Evolutionary conservation across 2,113 vertebrate species (phyloP).

Genomic region (Rhizomys pruinosus): DNA sequence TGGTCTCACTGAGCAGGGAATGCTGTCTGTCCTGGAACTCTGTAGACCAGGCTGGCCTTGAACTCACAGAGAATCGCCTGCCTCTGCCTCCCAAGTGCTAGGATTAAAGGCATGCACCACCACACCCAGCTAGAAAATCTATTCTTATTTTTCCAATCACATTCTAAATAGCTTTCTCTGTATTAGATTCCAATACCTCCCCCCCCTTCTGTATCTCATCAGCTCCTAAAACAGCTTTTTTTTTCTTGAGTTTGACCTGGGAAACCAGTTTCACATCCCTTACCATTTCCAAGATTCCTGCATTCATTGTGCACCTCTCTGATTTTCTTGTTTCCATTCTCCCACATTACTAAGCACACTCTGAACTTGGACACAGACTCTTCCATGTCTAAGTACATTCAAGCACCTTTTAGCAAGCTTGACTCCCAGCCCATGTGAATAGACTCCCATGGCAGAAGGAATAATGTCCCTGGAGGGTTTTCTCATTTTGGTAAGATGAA

Average conservation of each 20-base stretch:
- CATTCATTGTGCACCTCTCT: not conserved
- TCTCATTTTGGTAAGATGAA: not conserved
- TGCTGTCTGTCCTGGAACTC: no score
- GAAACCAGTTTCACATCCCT: not conserved
- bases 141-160: not conserved
- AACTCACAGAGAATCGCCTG: no score
- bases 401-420: not conserved
- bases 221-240: not conserved
- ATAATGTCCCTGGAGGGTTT: not conserved
- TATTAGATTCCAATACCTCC: not conserved
- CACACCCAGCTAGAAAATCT: not conserved
- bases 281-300: not conserved
- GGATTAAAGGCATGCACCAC: not conserved
- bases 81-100: no score
- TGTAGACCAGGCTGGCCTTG: no score
- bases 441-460: no score
- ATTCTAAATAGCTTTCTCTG: not conserved
- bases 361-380: not conserved
- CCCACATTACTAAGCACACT: not conserved
- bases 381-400: not conserved
- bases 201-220: not conserved
- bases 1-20: no score
- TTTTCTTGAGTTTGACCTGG: not conserved
- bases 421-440: not conserved
- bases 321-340: not conserved